Evolutionary conservation across 2,888 invertebrate genomes (phyloP).

Genomic region (Andricus quercusramuli): DNA sequence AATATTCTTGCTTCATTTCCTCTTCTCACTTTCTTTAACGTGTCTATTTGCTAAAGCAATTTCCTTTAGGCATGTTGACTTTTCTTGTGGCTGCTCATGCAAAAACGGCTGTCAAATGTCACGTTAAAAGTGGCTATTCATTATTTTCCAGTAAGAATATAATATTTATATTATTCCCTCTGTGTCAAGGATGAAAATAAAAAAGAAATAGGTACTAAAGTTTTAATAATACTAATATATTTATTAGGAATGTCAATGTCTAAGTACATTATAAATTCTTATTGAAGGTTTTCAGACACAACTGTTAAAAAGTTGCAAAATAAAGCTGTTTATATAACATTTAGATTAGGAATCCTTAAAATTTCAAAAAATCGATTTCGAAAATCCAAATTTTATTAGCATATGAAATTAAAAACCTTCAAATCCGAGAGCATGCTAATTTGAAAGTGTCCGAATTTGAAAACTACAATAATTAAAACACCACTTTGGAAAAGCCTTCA

Average conservation of each 20-base stretch:
- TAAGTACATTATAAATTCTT: no score
- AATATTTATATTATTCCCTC: neutral
- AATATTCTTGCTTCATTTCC: slow-evolving; percentile 15
- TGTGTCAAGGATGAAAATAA: neutral
- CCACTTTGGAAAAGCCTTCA: no score
- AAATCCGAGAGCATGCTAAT: no score
- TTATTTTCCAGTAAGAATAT: neutral
- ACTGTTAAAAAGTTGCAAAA: no score
- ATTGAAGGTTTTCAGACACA: no score
- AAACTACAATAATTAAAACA: no score
- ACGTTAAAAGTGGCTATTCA: slow-evolving; percentile 10
- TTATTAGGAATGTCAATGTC: neutral
- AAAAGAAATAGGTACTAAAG: neutral
- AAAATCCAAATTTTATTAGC: no score
- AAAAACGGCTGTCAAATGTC: slow-evolving; percentile 14
- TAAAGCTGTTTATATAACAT: no score
- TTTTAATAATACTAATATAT: neutral
- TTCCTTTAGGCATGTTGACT: slow-evolving; percentile 18
- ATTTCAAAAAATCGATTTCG: no score
- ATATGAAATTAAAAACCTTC: no score
- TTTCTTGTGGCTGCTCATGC: neutral
- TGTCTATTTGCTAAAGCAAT: slow-evolving; percentile 1
- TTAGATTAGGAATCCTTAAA: no score
- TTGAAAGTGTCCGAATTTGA: no score
- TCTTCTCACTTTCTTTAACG: slow-evolving; percentile 4